phyloP scores from a whole-genome alignment of 2,797 vertebrate species.

The Myiothlypis chrysogaster region DNA sequence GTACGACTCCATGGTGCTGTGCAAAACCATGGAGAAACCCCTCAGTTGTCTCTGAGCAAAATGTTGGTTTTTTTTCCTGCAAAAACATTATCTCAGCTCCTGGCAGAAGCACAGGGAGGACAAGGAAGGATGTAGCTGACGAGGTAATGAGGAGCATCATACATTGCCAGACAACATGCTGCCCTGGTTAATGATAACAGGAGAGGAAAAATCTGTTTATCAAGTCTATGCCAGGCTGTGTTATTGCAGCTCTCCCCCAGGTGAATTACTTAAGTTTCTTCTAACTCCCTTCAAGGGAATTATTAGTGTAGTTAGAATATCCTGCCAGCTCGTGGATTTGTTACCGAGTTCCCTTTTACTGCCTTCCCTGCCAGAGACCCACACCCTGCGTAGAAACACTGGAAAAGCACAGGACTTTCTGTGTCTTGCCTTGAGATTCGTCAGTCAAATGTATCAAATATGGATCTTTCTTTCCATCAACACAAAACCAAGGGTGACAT shows the following conservation, averaged over 20 bases:
- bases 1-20: not conserved
- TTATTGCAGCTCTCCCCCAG: not conserved
- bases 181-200: not conserved
- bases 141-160: not conserved
- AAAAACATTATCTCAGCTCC: not conserved
- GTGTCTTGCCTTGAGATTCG: not conserved
- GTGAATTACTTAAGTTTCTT: not conserved
- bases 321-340: not conserved
- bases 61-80: not conserved
- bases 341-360: not conserved
- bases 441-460: not conserved
- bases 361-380: not conserved
- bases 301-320: not conserved
- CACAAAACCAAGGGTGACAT: not conserved
- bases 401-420: not conserved
- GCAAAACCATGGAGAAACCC: not conserved
- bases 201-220: not conserved
- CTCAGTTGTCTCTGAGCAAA: not conserved
- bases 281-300: not conserved
- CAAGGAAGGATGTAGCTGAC: not conserved
- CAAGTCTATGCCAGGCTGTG: not conserved
- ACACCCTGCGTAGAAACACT: not conserved
- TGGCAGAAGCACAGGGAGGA: not conserved
- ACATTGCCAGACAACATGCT: not conserved
- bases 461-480: accelerated